Percentiles rank a stretch among this genome's conserved stretches.
These are phyloP conservation scores for Cyclargus thomasi DNA, from an alignment of 1,140 invertebrate genomes.

Conservation along the genomic window DNA sequence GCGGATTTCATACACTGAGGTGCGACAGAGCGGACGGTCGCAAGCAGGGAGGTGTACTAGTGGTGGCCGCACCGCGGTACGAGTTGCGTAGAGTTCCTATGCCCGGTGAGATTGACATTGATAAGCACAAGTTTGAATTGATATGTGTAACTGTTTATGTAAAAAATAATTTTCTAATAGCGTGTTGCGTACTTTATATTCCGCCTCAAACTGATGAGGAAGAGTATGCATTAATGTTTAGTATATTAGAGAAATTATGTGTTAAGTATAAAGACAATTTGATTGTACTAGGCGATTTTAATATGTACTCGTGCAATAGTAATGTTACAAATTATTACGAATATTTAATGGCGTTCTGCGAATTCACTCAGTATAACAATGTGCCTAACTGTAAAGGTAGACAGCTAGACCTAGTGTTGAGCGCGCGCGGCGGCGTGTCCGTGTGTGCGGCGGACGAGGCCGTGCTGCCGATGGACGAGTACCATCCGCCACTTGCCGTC, in stretches of 20 bases:
- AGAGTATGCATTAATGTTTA: constrained; percentile 31
- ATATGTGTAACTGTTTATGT: constrained; percentile 28
- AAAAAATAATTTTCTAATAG: constrained; percentile 27
- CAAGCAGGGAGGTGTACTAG: constrained; percentile 18
- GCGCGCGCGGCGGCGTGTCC: constrained; percentile 16
- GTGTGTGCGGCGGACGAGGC: constrained; percentile 22
- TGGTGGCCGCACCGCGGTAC: constrained; percentile 22
- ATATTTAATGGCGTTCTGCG: constrained; percentile 32
- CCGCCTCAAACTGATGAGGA: constrained; percentile 24
- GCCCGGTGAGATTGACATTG: background rate
- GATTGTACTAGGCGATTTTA: constrained; percentile 34
- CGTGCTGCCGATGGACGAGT: constrained; percentile 22
- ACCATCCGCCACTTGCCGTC: constrained; percentile 25
- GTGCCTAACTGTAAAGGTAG: constrained; percentile 30
- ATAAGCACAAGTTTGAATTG: constrained; percentile 27
- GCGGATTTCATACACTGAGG: background rate
- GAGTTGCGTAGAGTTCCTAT: constrained; percentile 17
- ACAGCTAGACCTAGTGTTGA: constrained; percentile 33
- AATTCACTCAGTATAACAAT: constrained; percentile 29
- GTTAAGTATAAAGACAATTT: constrained; percentile 6
- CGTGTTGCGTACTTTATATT: constrained; percentile 30
- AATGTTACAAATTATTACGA: constrained; percentile 34
- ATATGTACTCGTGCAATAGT: constrained; percentile 26
- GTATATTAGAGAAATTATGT: constrained; percentile 30
- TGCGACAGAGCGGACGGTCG: background rate